Base-by-base conservation (phyloP, 2,113 vertebrate genomes). In the Cynocephalus volans region DNA sequence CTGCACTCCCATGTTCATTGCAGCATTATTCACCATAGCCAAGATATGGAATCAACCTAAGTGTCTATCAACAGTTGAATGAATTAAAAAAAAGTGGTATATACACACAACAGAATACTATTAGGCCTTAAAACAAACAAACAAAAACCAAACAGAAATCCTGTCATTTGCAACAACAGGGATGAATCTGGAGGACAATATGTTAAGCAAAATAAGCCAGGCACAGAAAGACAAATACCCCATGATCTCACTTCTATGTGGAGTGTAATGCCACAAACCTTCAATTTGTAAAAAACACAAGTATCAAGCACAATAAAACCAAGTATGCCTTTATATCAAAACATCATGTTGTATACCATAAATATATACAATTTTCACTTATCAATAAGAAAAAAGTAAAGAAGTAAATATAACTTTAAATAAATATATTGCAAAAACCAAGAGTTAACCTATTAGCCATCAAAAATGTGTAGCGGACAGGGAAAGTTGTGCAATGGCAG, bases 321-420 rank as follows among this genome's bases (percentile, higher is more conserved):
- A 41, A 4, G 41, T 41, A 41, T 41, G 41, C 41, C 41, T 41
- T 41, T 28, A 83, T 52, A 62, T 23, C 8, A 85, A 83, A 85
- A 65, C 75, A 67, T 17, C 52, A 93, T 50, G 54, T 12, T 62
- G 18, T 58, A 48, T 11, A 52, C 23, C 23, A 48, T 41, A 45
- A 90, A 69, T 41, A 64, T 8, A 36, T 7, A 64, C 3, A 50
- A 48, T 62, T 82, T 82, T 82, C 23, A 48, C 58, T 13, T 76
- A 45, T 26, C 45, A 73, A 54, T 84, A 84, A 41, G 75, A 81
- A 90, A 65, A 31, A 41, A 41, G 41, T 41, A 41, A 41, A 77
- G 48, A 33, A 85, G 45, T 19, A 86, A 79, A 58, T 88, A 23
- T 79, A 91, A 95, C 24, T 90, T 80, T 72, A 50, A 87, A 52